Percentiles rank a stretch among this genome's conserved stretches.
phyloP scores from a whole-genome alignment of 92 coral and sea anemone species.

The Heteractis magnifica region DNA sequence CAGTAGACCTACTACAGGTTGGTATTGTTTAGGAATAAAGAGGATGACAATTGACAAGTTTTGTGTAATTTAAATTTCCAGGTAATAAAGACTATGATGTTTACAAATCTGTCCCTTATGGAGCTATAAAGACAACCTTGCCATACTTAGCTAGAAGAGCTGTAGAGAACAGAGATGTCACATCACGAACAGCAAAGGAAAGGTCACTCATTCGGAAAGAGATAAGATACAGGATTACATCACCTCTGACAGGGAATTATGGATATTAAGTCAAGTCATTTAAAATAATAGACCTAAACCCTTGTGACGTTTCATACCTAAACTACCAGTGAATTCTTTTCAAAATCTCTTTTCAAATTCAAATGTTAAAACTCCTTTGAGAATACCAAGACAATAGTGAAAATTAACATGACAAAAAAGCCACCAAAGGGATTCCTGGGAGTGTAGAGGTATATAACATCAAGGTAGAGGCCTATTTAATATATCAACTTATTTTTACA shows the following conservation, averaged over 20 bases:
- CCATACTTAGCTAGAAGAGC: slow-evolving; percentile 85
- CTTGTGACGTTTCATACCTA: too few species aligned
- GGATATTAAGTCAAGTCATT: not conserved
- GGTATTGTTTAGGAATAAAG: not conserved
- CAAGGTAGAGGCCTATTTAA: too few species aligned
- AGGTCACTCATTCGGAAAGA: slow-evolving; percentile 71
- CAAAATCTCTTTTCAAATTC: too few species aligned
- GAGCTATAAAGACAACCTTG: slow-evolving; percentile 71
- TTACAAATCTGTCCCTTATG: slow-evolving; percentile 92
- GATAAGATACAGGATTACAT: slow-evolving; percentile 35
- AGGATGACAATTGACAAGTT: not conserved
- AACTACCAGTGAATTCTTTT: too few species aligned
- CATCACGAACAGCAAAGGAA: slow-evolving; percentile 78
- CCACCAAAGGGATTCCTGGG: too few species aligned
- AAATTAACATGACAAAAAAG: too few species aligned
- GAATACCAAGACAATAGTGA: too few species aligned
- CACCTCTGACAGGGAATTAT: not conserved
- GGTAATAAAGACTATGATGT: slow-evolving; percentile 73
- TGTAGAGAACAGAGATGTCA: slow-evolving; percentile 74
- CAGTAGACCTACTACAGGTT: too few species aligned
- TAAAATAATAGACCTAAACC: too few species aligned
- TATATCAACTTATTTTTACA: too few species aligned
- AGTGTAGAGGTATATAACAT: too few species aligned
- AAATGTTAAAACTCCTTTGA: too few species aligned
- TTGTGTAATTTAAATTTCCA: slow-evolving; percentile 24